Evolutionary conservation across 2,113 vertebrate genomes (phyloP).

Genomic region (Chaetodon trifascialis): DNA sequence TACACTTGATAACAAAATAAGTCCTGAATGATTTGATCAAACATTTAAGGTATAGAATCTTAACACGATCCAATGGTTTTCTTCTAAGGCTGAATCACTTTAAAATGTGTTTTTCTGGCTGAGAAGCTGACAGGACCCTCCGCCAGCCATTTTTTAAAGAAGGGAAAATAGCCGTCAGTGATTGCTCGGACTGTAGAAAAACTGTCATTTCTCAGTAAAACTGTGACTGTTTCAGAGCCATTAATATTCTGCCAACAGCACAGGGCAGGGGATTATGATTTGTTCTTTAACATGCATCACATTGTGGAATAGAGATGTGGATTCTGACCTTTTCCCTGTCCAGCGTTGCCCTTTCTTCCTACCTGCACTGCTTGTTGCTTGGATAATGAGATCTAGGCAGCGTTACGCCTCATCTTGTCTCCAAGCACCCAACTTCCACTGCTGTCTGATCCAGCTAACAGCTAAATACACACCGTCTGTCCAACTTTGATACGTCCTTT

Average conservation of each 20-base stretch:
- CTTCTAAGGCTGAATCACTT: constrained; percentile 27
- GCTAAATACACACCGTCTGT: constrained; percentile 35
- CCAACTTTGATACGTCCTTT: constrained; percentile 60
- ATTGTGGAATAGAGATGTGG: constrained; percentile 66
- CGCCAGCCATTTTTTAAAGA: constrained; percentile 20
- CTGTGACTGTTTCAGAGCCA: constrained; percentile 24
- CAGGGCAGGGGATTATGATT: constrained; percentile 43
- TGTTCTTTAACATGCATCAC: constrained; percentile 71
- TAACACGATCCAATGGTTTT: not conserved
- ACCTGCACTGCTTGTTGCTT: constrained; percentile 53
- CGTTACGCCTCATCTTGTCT: constrained; percentile 35
- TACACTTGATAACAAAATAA: constrained; percentile 7
- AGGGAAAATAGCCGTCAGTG: constrained; percentile 21
- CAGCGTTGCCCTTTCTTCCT: constrained; percentile 41
- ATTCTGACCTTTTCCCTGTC: constrained; percentile 67
- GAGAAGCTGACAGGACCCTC: constrained; percentile 32
- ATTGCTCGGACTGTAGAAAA: constrained; percentile 46
- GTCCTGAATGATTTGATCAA: constrained; percentile 1
- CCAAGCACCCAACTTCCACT: constrained; percentile 33
- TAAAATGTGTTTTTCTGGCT: constrained; percentile 16
- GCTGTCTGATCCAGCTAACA: constrained; percentile 34
- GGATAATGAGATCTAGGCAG: constrained; percentile 66
- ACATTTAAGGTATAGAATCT: constrained; percentile 6
- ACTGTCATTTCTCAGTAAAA: constrained; percentile 27
- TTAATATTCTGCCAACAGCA: constrained; percentile 64